Evolutionary conservation across 2,797 vertebrate genomes (phyloP), one percentile per base, ranked within the genome.

Genomic region (Platyrinchus mystaceus): DNA sequence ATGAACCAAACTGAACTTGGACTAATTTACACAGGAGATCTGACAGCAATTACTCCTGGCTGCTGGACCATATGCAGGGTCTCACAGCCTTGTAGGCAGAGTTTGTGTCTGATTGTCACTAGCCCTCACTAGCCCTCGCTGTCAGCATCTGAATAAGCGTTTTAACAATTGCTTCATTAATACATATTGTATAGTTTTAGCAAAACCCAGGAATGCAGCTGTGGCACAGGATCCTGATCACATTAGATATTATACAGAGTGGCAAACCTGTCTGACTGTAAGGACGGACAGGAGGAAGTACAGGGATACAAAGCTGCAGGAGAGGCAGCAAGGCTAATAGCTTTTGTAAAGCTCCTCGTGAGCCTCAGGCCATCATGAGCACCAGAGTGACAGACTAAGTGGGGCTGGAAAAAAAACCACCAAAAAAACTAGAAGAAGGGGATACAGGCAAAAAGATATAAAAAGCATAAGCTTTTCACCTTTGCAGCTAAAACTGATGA

Each of bases 181-280:
- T 10, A 60, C 37, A 43, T 41, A 36, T 3, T 8, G 14, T 18
- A 60, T 1, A 41, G 23, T 28, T 86, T 64, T 17, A 55, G 68
- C 37, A 68, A 83, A 85, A 89, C 9, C 4, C 47, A 78, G 53
- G 53, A 91, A 64, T 2, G 2, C 27, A 80, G 15, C 13, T 53
- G 9, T 4, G 14, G 60, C 64, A 77, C 6, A 47, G 80, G 22
- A 85, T 36, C 22, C 36, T 62, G 30, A 66, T 52, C 52, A 13
- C 0, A 0, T 36, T 21, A 64, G 15, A 5, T 44, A 39, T 15
- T 39, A 64, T 3, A 27, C 3, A 56, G 56, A 46, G 22, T 3
- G 16, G 37, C 44, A 89, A 84, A 74, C n/a, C 34, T 17, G 34
- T 7, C 55, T 66, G 47, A 24, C 55, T 37, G 27, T 30, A 47